A percentile compares a stretch with the other conserved stretches of the same genome.
Conservation (phyloP, 2,113 vertebrate genomes). For the Pteronura brasiliensis region DNA sequence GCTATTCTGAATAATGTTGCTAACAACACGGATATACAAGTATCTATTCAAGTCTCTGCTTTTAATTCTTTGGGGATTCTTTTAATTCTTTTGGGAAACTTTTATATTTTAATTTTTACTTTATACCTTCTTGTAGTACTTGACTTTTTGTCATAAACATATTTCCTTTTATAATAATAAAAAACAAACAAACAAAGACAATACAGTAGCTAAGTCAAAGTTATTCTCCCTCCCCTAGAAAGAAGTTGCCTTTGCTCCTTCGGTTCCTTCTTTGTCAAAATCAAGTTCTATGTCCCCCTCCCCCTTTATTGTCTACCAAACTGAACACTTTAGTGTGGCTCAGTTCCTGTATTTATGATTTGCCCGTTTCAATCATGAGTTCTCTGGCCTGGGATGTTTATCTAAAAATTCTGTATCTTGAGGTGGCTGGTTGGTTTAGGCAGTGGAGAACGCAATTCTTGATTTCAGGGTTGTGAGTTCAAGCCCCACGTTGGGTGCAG, state of each 20-base stretch:
- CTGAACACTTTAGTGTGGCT: background rate
- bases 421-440: background rate
- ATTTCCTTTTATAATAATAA: background rate
- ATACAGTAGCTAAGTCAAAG: background rate
- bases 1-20: background rate
- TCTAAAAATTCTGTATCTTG: background rate
- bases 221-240: background rate
- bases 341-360: background rate
- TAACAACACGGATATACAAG: background rate
- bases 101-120: conserved; percentile 14
- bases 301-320: background rate
- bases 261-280: conserved; percentile 11
- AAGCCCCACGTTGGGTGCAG: background rate
- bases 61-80: background rate
- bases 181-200: background rate
- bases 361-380: background rate
- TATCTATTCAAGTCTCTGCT: background rate
- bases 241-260: background rate
- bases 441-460: background rate
- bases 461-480: background rate
- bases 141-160: background rate
- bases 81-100: background rate
- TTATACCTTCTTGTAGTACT: background rate
- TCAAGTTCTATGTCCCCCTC: background rate
- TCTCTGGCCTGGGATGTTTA: background rate